Evolutionary conservation across 2,797 vertebrate species (phyloP).

Genomic region (Cirrhinus mrigala): DNA sequence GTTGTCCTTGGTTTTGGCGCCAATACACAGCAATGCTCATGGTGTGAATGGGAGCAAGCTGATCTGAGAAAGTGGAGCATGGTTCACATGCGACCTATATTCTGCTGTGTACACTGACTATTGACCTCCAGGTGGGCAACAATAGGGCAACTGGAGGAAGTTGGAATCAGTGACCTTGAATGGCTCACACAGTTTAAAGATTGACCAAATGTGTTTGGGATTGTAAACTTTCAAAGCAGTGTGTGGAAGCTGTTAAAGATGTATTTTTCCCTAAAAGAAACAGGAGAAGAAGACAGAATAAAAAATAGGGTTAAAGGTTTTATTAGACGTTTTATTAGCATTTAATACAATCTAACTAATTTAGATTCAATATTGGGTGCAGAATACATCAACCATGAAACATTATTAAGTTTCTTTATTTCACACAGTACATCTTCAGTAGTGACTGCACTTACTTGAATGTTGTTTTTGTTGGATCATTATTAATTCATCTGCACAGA

Average conservation of each 20-base stretch:
- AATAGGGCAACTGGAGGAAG: background rate
- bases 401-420: too few species aligned
- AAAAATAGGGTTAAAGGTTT: background rate
- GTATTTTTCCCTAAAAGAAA: background rate
- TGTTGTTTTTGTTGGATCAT: background rate
- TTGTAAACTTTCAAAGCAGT: background rate
- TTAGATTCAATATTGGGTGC: background rate
- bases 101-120: background rate
- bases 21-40: constrained; percentile 25
- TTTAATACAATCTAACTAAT: background rate
- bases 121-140: constrained; percentile 8
- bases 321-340: background rate
- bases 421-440: background rate
- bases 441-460: background rate
- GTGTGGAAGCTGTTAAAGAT: background rate
- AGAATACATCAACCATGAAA: background rate
- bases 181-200: background rate
- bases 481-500: background rate
- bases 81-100: constrained; percentile 45
- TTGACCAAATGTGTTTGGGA: constrained; percentile 6
- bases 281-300: background rate
- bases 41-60: background rate
- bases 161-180: constrained; percentile 1
- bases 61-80: constrained; percentile 27
- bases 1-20: constrained; percentile 12